A percentile compares a stretch with the other conserved stretches of the same genome.
phyloP scores from a whole-genome alignment of 2,888 invertebrate genomes.

The Himalopsyche japonica region DNA sequence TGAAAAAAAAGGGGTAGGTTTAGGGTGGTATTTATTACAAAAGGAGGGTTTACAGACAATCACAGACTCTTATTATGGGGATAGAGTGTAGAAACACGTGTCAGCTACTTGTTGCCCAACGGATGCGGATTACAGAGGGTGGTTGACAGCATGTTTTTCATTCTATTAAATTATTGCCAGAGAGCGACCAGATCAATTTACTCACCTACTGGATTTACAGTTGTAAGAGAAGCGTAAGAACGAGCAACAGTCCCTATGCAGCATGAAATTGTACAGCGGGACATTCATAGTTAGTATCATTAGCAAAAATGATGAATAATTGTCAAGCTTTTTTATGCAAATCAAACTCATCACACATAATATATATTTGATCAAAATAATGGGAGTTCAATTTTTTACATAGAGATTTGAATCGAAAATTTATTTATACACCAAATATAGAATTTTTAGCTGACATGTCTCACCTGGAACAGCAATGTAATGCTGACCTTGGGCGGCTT shows the following conservation, averaged over 20 bases:
- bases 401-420: too few species aligned
- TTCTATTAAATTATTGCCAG: neutral
- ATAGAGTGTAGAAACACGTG: neutral
- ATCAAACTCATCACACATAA: neutral
- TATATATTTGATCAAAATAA: neutral
- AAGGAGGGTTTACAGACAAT: neutral
- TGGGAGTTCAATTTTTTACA: too few species aligned
- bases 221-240: conserved; percentile 61
- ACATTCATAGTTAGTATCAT: conserved; percentile 3
- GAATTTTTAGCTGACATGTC: conserved; percentile 43
- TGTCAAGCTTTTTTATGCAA: neutral
- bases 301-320: neutral
- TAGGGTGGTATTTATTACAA: conserved; percentile 45
- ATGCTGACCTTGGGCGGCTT: conserved; percentile 53
- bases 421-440: too few species aligned
- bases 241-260: conserved; percentile 55
- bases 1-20: conserved; percentile 47
- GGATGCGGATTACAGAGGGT: neutral
- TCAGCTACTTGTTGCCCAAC: neutral
- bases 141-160: neutral
- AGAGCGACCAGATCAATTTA: conserved; percentile 30
- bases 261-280: conserved; percentile 42
- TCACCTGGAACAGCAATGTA: conserved; percentile 76
- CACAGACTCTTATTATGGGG: neutral
- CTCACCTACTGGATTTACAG: conserved; percentile 59